These are phyloP conservation scores for Zaprionus taronus DNA, from an alignment of 1,140 invertebrate genomes.

Conservation along the genomic window DNA sequence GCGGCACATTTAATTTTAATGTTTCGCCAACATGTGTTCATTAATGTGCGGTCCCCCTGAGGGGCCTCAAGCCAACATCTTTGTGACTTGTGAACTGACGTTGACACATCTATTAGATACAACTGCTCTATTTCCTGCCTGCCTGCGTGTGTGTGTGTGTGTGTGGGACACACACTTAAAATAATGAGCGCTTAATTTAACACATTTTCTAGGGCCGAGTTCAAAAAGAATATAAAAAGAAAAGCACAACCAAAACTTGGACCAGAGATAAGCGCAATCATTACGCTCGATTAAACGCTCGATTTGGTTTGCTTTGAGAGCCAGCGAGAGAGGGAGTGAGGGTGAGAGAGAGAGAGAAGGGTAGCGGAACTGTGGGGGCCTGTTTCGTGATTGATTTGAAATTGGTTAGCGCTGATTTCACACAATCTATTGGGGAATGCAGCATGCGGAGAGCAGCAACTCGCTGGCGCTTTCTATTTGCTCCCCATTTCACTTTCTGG, in stretches of 20 bases:
- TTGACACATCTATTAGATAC: slow-evolving; percentile 57
- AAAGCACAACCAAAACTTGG: slow-evolving; percentile 31
- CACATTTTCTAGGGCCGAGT: slow-evolving; percentile 56
- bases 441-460: background rate
- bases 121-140: slow-evolving; percentile 33
- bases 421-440: slow-evolving; percentile 66
- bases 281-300: slow-evolving; percentile 76
- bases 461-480: slow-evolving; percentile 19
- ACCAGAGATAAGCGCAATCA: slow-evolving; percentile 72
- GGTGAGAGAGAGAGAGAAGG: background rate
- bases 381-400: slow-evolving; percentile 75
- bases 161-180: slow-evolving; percentile 62
- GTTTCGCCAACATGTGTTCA: slow-evolving; percentile 76
- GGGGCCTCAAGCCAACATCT: slow-evolving; percentile 13
- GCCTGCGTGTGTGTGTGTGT: background rate
- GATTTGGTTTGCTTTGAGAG: slow-evolving; percentile 39
- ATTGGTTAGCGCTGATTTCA: slow-evolving; percentile 81
- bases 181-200: slow-evolving; percentile 81
- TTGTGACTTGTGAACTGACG: slow-evolving; percentile 20
- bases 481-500: slow-evolving; percentile 50
- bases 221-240: slow-evolving; percentile 34
- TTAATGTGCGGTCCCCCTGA: slow-evolving; percentile 58
- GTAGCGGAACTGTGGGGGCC: background rate
- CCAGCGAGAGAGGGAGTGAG: background rate
- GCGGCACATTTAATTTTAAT: slow-evolving; percentile 80